Percentiles rank a stretch among this genome's conserved stretches.
phyloP scores from a whole-genome alignment of 2,797 vertebrate genomes.

The Xiphophorus birchmanni region DNA sequence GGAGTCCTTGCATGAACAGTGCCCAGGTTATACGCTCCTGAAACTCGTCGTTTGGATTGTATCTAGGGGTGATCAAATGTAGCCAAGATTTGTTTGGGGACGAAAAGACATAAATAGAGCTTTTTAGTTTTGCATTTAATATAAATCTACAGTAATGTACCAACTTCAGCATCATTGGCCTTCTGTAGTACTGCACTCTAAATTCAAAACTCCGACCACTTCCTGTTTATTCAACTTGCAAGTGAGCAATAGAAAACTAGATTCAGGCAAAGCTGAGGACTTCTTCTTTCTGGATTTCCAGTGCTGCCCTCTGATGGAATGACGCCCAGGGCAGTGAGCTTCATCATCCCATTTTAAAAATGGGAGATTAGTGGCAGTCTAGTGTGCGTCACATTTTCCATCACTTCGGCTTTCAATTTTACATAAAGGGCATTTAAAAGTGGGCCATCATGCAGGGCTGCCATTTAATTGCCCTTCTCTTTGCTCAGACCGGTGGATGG shows the following conservation, averaged over 20 bases:
- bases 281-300: background rate
- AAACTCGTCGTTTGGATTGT: background rate
- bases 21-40: background rate
- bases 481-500: conserved; percentile 16
- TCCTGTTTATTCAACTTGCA: background rate
- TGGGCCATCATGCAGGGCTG: conserved; percentile 1
- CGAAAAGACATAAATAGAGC: background rate
- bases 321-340: background rate
- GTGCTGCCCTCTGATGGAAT: background rate
- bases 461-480: conserved; percentile 27
- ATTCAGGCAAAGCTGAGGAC: background rate
- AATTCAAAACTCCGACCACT: background rate
- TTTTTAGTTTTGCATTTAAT: background rate
- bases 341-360: background rate
- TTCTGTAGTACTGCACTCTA: background rate
- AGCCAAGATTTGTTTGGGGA: background rate
- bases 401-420: background rate
- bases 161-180: background rate
- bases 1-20: background rate
- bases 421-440: conserved; percentile 6
- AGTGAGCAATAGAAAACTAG: background rate
- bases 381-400: background rate
- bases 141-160: background rate
- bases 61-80: background rate
- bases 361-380: background rate